These are phyloP conservation scores for Grus americana DNA, from an alignment of 2,113 vertebrate genomes.

Conservation along the genomic window DNA sequence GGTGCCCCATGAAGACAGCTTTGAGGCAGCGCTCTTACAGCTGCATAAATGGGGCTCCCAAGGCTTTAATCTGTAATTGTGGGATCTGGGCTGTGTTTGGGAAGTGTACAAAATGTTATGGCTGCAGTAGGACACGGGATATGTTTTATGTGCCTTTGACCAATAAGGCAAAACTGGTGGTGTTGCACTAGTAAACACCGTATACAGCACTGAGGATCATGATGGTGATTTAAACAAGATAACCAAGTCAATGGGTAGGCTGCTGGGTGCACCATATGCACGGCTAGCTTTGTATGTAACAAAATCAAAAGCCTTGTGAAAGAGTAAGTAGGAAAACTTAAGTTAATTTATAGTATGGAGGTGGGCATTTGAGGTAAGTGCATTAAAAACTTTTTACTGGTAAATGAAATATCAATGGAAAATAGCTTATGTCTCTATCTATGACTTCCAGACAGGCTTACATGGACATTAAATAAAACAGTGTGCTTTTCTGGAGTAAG, in stretches of 20 bases:
- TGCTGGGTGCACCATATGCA: neutral
- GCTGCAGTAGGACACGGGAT: neutral
- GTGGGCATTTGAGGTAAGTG: neutral
- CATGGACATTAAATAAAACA: neutral
- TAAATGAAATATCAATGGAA: neutral
- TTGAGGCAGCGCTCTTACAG: fast-evolving
- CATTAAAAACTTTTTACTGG: neutral
- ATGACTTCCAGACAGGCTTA: neutral
- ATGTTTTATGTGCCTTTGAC: fast-evolving
- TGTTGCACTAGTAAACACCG: neutral
- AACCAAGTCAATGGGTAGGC: neutral
- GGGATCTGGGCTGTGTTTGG: neutral
- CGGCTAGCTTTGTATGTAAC: neutral
- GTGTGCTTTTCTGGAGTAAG: neutral
- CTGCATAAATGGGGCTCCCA: neutral
- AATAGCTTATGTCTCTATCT: neutral
- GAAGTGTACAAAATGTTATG: neutral
- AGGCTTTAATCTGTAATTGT: neutral
- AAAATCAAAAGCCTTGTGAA: neutral
- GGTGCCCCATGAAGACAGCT: fast-evolving
- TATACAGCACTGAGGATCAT: neutral
- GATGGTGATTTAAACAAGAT: neutral
- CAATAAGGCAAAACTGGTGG: neutral
- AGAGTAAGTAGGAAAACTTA: neutral
- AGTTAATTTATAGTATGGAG: neutral